These are phyloP conservation scores for Nycteola revayana DNA, from an alignment of 2,888 invertebrate genomes.

Conservation along the genomic window DNA sequence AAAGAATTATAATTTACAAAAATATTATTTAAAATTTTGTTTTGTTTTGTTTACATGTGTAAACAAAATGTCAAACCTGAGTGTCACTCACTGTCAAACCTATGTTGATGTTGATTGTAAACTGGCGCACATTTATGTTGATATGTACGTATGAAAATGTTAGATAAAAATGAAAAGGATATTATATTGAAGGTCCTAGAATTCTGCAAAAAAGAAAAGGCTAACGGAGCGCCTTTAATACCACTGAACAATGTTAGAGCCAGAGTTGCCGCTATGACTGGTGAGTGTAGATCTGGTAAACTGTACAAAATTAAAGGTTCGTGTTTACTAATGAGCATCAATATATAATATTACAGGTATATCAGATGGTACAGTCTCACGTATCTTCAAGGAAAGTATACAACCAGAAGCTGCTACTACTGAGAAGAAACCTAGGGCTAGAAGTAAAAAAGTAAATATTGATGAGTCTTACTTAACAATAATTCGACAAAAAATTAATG, in stretches of 20 bases:
- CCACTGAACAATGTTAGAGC: not conserved
- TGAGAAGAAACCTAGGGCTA: not conserved
- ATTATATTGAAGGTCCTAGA: slow-evolving; percentile 1
- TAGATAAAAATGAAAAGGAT: not conserved
- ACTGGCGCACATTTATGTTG: too few species aligned
- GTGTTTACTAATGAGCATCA: too few species aligned
- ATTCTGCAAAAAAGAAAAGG: not conserved
- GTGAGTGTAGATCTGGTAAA: not conserved
- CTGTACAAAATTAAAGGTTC: not conserved
- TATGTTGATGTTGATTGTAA: too few species aligned
- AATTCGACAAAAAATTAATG: not conserved
- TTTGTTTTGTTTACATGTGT: too few species aligned
- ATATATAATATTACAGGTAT: not conserved
- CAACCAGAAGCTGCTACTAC: not conserved
- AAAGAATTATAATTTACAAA: too few species aligned
- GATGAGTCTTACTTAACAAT: not conserved
- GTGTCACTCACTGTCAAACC: too few species aligned
- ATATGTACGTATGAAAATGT: too few species aligned
- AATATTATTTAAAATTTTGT: too few species aligned
- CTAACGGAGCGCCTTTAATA: not conserved
- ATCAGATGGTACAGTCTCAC: not conserved
- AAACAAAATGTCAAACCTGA: too few species aligned
- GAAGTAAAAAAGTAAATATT: not conserved
- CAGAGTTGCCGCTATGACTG: not conserved
- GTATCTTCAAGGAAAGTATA: not conserved